A percentile compares a stretch with the other conserved stretches of the same genome.
phyloP scores from a whole-genome alignment of 2,888 invertebrate genomes.

The Plebejus melissa region DNA sequence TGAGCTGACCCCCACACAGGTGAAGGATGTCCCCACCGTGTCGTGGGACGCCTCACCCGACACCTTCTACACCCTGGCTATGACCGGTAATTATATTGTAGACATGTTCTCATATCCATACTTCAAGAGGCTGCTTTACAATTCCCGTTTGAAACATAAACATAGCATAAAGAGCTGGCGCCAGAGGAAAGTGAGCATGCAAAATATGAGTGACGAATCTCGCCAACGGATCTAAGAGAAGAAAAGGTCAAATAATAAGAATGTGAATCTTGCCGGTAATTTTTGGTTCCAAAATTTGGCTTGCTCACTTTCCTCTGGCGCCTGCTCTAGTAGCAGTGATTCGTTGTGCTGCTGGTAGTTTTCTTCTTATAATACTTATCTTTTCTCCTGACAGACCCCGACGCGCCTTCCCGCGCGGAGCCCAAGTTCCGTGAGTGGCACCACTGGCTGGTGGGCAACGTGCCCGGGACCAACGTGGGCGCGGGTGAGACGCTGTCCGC shows the following conservation, averaged over 20 bases:
- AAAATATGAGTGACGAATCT: too few relatives aligned
- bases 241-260: too few relatives aligned
- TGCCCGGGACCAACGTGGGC: slow-evolving; percentile 84
- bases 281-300: too few relatives aligned
- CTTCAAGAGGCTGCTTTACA: too few relatives aligned
- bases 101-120: not conserved
- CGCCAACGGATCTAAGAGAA: too few relatives aligned
- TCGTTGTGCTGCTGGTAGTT: not conserved
- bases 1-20: slow-evolving; percentile 86
- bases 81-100: slow-evolving; percentile 83
- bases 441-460: slow-evolving; percentile 94
- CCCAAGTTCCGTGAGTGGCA: slow-evolving; percentile 92
- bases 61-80: slow-evolving; percentile 85
- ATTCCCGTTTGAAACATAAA: too few relatives aligned
- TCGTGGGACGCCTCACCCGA: slow-evolving; percentile 80
- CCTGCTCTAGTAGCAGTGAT: too few relatives aligned
- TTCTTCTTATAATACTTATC: not conserved
- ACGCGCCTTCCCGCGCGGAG: slow-evolving; percentile 90
- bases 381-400: slow-evolving; percentile 83
- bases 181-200: too few relatives aligned
- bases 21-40: slow-evolving; percentile 85
- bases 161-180: too few relatives aligned
- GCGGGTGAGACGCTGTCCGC: slow-evolving; percentile 86
- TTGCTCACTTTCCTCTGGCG: too few relatives aligned
- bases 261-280: too few relatives aligned